phyloP scores from a whole-genome alignment of 2,113 vertebrate genomes.

The Heterocephalus glaber region DNA sequence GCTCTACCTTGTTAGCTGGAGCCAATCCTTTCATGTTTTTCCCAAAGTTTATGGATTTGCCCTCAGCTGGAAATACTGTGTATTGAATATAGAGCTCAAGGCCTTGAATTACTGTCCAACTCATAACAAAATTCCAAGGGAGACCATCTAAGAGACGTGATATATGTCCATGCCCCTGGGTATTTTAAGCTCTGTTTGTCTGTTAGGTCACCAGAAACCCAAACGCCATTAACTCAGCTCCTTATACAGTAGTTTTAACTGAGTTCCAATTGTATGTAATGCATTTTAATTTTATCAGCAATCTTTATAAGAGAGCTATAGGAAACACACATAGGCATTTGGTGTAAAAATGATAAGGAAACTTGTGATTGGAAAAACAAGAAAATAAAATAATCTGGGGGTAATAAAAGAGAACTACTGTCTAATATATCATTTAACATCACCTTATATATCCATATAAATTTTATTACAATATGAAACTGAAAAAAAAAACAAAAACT shows the following conservation, averaged over 20 bases:
- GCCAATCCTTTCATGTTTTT: not conserved
- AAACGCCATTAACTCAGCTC: not conserved
- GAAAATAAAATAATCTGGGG: not conserved
- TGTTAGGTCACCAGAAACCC: not conserved
- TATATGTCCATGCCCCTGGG: not conserved
- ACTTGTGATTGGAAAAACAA: conserved; percentile 10
- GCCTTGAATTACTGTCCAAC: not conserved
- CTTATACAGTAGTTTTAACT: not conserved
- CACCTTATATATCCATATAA: not conserved
- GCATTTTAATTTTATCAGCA: conserved; percentile 20
- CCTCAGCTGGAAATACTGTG: conserved; percentile 34
- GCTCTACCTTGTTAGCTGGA: conserved; percentile 38
- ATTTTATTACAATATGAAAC: conserved; percentile 38
- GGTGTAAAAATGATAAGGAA: conserved; percentile 25
- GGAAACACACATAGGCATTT: conserved; percentile 6
- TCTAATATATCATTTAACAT: not conserved
- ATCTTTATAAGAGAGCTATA: not conserved
- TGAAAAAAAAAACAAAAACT: not conserved
- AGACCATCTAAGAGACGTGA: not conserved
- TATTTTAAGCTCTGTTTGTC: conserved; percentile 15
- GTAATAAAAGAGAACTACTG: conserved; percentile 4
- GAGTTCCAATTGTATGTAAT: not conserved
- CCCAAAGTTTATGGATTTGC: not conserved
- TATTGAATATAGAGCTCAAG: not conserved
- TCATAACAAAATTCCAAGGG: conserved; percentile 25